phyloP scores from a whole-genome alignment of 1,140 invertebrate genomes.

The Bathynomus jamesi region DNA sequence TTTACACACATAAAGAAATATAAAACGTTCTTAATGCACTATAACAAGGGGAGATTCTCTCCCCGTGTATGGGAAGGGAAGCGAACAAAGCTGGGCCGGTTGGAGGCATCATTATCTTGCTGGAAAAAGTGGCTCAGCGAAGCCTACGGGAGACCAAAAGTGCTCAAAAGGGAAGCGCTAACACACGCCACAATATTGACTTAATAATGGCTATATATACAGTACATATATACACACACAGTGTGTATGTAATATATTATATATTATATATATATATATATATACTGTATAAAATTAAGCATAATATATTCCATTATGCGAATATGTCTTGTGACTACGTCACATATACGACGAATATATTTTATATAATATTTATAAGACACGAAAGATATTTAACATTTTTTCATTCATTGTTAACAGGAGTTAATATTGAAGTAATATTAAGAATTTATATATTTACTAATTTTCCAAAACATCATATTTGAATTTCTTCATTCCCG shows the following conservation, averaged over 20 bases:
- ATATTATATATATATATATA: constrained; percentile 1
- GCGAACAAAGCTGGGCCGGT: not conserved
- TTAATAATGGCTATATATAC: not conserved
- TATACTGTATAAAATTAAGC: too few species aligned
- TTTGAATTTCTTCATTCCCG: too few species aligned
- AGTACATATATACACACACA: not conserved
- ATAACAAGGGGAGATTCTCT: constrained; percentile 18
- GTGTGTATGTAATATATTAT: too few species aligned
- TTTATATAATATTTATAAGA: too few species aligned
- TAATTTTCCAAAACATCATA: too few species aligned
- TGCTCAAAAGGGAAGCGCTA: not conserved
- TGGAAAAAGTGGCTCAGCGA: not conserved
- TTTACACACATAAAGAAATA: constrained; percentile 37
- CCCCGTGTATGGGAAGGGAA: not conserved
- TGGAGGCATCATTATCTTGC: not conserved
- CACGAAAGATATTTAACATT: too few species aligned
- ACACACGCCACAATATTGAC: not conserved
- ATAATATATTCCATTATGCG: too few species aligned
- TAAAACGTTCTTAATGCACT: constrained; percentile 36
- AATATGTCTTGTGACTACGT: too few species aligned
- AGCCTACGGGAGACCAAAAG: not conserved
- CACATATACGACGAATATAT: too few species aligned
- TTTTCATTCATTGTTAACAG: too few species aligned
- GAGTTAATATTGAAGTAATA: too few species aligned
- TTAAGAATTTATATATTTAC: too few species aligned